Base-by-base conservation (phyloP, 2,797 vertebrate species). In the Sebastes steindachneri region DNA sequence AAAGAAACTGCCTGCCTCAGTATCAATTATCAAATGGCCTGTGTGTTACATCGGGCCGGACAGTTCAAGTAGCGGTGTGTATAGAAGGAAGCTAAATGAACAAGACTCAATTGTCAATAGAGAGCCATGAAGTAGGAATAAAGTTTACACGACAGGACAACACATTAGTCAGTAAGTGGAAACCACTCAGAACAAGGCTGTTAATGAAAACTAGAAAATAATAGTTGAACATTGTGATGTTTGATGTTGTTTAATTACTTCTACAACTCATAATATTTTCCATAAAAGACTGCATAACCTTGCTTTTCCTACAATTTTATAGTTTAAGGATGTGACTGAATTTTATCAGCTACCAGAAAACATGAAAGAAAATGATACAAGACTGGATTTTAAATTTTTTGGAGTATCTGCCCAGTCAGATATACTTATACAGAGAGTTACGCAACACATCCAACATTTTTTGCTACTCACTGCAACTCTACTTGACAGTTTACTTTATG, bases 11-110 rank as follows among this genome's bases (percentile, higher is more conserved):
- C 70, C 83, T 84, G 81, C 72, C 77, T 88, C 83, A 84, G 87
- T 84, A 85, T 93, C 91, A 92, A 86, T 93, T 91, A 92, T 89
- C 83, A 92, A 91, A 92, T 87, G 84, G 79, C 73, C 51, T 28
- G 51, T 58, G 77, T 45, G 80, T 73, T 77, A 57, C 71, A 75
- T 79, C 48, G 59, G 63, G 51, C 62, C 26, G 73, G 64, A 79
- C 67, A 59, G 66, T 59, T 67, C 35, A 68, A 75, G 76, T 73
- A 54, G 60, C 72, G 7, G 58, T 21, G n/a, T 54, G 26, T 69
- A 48, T 1, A n/a, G 65, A 60, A 31, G 19, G 51, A 71, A 29
- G 69, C 53, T 63, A 51, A 86, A 75, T 25, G n/a, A 28, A 33
- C 33, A 71, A 15, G 25, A 63, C 21, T 75, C 41, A 9, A 23